Evolutionary conservation across 2,797 vertebrate genomes (phyloP).

Genomic region (Poeciliopsis infans): DNA sequence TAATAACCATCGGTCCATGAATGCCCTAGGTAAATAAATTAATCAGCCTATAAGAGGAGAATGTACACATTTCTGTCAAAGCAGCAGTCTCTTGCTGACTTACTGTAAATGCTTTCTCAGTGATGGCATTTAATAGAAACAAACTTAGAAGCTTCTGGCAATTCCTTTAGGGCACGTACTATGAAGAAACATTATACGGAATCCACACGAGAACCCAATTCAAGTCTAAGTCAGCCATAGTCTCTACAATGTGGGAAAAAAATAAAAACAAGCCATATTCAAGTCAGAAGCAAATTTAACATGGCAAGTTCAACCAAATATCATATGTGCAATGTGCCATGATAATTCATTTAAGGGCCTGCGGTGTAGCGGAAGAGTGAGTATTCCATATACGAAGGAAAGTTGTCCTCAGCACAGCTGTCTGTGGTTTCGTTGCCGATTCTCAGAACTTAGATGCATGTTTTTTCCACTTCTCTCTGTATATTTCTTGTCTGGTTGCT

Average conservation of each 20-base stretch:
- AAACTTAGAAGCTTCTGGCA: neutral
- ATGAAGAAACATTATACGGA: neutral
- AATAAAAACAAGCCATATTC: neutral
- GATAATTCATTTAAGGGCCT: neutral
- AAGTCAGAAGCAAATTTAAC: neutral
- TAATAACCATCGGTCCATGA: neutral
- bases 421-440: neutral
- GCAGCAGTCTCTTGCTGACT: neutral
- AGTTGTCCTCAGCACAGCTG: neutral
- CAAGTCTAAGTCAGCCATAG: neutral
- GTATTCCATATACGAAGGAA: neutral
- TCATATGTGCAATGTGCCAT: neutral
- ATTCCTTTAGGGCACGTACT: neutral
- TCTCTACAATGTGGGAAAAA: neutral
- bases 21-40: constrained; percentile 1
- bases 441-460: neutral
- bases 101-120: neutral
- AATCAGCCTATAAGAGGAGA: neutral
- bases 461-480: neutral
- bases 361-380: neutral
- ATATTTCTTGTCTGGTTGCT: neutral
- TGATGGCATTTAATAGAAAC: neutral
- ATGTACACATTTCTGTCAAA: neutral
- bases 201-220: neutral
- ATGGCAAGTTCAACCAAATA: constrained; percentile 1